A percentile compares a stretch with the other conserved stretches of the same genome.
phyloP scores from a whole-genome alignment of 2,113 vertebrate genomes.

The Chlorodrepanis virens region DNA sequence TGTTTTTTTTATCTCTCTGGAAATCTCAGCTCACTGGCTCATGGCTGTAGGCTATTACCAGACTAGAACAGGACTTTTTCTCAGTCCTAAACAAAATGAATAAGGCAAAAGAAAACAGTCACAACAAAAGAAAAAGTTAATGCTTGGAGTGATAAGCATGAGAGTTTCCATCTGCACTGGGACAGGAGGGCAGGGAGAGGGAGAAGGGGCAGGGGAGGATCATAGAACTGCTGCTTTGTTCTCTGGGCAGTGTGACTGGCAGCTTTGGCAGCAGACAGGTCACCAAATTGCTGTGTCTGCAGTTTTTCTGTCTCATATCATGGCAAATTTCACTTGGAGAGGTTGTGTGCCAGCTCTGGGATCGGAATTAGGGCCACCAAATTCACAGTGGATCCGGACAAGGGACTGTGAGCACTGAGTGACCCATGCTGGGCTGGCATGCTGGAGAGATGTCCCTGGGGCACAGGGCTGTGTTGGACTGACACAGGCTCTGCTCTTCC shows the following conservation, averaged over 20 bases:
- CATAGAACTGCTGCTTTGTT: not conserved
- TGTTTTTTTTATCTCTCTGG: not conserved
- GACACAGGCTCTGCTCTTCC: not conserved
- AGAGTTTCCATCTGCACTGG: not conserved
- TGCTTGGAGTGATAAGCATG: not conserved
- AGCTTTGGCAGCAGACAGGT: not conserved
- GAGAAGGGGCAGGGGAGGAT: not conserved
- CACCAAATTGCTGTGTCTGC: not conserved
- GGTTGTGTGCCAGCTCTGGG: not conserved
- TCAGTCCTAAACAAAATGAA: not conserved
- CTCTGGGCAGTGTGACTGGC: not conserved
- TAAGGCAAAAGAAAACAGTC: not conserved
- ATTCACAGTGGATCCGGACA: not conserved
- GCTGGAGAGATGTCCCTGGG: fast-evolving
- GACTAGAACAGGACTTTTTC: constrained; percentile 19
- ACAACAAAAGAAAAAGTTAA: not conserved
- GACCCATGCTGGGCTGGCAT: not conserved
- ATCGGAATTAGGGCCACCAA: not conserved
- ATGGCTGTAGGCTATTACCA: not conserved
- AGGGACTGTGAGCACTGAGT: not conserved
- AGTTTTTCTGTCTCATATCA: not conserved
- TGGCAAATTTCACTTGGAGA: not conserved
- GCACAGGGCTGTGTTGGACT: not conserved
- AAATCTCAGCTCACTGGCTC: constrained; percentile 5
- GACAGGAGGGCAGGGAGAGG: not conserved